phyloP scores from a whole-genome alignment of 2,888 invertebrate genomes.

The Hololepta plana region DNA sequence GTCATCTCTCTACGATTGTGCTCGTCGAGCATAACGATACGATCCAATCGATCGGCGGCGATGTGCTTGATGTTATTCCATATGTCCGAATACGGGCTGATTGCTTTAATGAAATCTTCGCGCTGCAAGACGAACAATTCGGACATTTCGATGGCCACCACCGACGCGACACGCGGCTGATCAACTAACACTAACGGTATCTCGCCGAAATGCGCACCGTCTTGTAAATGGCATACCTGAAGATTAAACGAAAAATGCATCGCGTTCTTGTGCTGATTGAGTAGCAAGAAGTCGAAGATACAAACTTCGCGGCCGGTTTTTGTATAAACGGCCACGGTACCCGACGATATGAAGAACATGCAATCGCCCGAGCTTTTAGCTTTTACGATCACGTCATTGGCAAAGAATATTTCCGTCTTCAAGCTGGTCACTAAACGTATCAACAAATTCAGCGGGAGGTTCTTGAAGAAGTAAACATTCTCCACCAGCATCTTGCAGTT shows the following conservation, averaged over 20 bases:
- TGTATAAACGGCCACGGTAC: constrained; percentile 33
- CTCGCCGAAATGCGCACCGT: constrained; percentile 28
- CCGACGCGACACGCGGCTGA: constrained; percentile 10
- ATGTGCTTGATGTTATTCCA: constrained; percentile 20
- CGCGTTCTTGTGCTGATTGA: too few relatives aligned
- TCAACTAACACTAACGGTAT: constrained; percentile 15
- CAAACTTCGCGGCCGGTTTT: constrained; percentile 25
- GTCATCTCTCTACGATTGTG: too few relatives aligned
- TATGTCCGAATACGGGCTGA: constrained; percentile 18
- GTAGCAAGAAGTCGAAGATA: too few relatives aligned
- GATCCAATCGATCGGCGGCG: constrained; percentile 23
- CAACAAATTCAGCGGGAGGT: constrained; percentile 28
- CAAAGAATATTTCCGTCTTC: constrained; percentile 29
- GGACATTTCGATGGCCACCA: constrained; percentile 12
- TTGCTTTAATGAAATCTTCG: constrained; percentile 9
- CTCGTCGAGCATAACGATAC: constrained; percentile 23
- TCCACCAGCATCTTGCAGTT: constrained; percentile 32
- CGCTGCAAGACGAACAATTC: constrained; percentile 11
- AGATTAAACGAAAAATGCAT: too few relatives aligned
- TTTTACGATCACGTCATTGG: constrained; percentile 32
- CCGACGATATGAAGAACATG: constrained; percentile 37
- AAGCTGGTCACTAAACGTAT: constrained; percentile 30
- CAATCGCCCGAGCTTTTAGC: constrained; percentile 30
- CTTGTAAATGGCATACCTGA: constrained; percentile 25
- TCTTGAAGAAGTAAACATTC: constrained; percentile 32